These are phyloP conservation scores for Diuraphis noxia DNA, from an alignment of 1,140 invertebrate species.

Conservation along the genomic window DNA sequence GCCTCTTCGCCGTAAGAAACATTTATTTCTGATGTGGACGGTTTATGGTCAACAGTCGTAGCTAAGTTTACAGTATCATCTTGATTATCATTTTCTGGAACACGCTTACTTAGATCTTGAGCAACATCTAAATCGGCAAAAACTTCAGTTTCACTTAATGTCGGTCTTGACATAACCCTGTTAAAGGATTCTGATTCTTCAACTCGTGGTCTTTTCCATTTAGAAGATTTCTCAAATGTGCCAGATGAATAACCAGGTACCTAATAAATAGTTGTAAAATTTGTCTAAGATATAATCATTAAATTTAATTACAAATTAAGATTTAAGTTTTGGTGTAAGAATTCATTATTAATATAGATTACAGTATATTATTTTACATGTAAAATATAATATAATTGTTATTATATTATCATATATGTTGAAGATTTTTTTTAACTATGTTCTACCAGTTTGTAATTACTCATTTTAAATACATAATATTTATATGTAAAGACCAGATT, in stretches of 20 bases:
- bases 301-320: background rate
- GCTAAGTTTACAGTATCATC: conserved; percentile 19
- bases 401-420: background rate
- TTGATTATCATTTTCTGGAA: conserved; percentile 47
- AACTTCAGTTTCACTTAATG: conserved; percentile 54
- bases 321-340: background rate
- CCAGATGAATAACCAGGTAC: conserved; percentile 45
- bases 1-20: conserved; percentile 49
- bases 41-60: conserved; percentile 32
- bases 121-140: conserved; percentile 55
- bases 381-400: no score
- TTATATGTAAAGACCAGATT: no score
- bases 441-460: background rate
- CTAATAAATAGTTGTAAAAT: background rate
- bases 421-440: background rate
- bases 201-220: conserved; percentile 51
- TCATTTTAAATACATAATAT: background rate
- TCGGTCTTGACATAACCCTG: conserved; percentile 42
- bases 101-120: conserved; percentile 56
- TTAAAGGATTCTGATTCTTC: conserved; percentile 47
- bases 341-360: background rate
- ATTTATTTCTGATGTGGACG: conserved; percentile 47
- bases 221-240: conserved; percentile 41
- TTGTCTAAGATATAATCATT: background rate
- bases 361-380: no score